These are phyloP conservation scores for Anhinga rufa DNA, from an alignment of 2,113 vertebrate species.

Conservation along the genomic window DNA sequence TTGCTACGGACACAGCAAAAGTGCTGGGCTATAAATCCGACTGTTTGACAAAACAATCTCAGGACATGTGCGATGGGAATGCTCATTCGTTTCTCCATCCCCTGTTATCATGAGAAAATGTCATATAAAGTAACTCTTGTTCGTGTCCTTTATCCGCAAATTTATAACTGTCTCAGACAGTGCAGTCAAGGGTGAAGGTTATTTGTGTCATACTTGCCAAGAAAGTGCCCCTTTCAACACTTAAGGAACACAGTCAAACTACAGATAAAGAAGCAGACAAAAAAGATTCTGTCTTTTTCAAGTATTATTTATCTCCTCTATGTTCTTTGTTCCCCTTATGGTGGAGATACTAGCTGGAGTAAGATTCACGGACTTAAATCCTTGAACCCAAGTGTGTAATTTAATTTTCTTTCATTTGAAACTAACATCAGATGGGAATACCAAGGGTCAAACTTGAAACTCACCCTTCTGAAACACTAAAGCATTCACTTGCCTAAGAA, in stretches of 20 bases:
- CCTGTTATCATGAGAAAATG: constrained; percentile 20
- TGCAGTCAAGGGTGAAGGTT: constrained; percentile 73
- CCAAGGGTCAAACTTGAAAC: background rate
- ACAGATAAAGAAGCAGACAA: constrained; percentile 51
- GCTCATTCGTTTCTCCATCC: background rate
- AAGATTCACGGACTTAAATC: constrained; percentile 21
- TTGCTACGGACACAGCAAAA: background rate
- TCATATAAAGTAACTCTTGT: background rate
- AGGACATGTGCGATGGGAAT: background rate
- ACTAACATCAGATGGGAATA: background rate
- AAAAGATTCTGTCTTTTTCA: constrained; percentile 44
- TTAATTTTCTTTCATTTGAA: constrained; percentile 22
- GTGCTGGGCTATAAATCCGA: background rate
- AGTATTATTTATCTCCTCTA: constrained; percentile 65
- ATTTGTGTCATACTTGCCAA: constrained; percentile 46
- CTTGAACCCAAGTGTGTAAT: background rate
- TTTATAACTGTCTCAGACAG: constrained; percentile 33
- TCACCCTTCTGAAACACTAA: background rate
- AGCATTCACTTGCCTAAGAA: background rate
- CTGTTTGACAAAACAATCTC: background rate
- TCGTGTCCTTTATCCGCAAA: background rate
- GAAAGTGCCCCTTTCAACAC: constrained; percentile 73
- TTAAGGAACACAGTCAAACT: constrained; percentile 40
- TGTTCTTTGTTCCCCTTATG: constrained; percentile 23
- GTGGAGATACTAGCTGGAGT: constrained; percentile 28